Conservation (phyloP, 2,888 invertebrate species). For the Cancer borealis region DNA sequence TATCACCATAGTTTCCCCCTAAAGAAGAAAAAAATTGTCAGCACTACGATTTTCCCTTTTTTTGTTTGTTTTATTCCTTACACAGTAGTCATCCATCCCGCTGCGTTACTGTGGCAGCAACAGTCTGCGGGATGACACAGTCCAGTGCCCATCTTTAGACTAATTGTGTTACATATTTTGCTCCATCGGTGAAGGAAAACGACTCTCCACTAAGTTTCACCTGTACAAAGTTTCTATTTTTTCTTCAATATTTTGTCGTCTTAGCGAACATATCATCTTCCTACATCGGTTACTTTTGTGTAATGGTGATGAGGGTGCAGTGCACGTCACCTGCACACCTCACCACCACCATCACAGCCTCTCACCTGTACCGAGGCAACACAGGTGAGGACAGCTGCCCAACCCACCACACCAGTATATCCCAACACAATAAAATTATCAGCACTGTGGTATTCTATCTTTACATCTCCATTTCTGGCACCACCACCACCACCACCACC, state of each 20-base stretch:
- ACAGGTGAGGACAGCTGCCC: background rate
- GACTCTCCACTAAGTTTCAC: background rate
- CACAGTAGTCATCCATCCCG: background rate
- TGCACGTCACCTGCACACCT: background rate
- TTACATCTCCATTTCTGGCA: background rate
- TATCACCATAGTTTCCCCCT: background rate
- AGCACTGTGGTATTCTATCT: background rate
- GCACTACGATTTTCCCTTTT: background rate
- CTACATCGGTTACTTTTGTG: background rate
- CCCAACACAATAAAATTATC: background rate
- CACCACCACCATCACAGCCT: background rate
- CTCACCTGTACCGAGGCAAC: background rate
- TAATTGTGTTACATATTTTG: background rate
- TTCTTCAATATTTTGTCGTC: background rate
- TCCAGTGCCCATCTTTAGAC: background rate
- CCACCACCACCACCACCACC: background rate
- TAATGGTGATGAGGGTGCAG: background rate
- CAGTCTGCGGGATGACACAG: background rate
- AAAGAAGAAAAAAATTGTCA: conserved; percentile 30
- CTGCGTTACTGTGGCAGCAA: background rate
- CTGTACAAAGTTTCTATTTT: background rate
- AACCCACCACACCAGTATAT: background rate
- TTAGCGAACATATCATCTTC: background rate
- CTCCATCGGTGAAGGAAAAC: background rate
- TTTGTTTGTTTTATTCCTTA: background rate